These are phyloP conservation scores for Gisinianus flammeolus DNA, from an alignment of 2,888 invertebrate genomes.

Conservation along the genomic window DNA sequence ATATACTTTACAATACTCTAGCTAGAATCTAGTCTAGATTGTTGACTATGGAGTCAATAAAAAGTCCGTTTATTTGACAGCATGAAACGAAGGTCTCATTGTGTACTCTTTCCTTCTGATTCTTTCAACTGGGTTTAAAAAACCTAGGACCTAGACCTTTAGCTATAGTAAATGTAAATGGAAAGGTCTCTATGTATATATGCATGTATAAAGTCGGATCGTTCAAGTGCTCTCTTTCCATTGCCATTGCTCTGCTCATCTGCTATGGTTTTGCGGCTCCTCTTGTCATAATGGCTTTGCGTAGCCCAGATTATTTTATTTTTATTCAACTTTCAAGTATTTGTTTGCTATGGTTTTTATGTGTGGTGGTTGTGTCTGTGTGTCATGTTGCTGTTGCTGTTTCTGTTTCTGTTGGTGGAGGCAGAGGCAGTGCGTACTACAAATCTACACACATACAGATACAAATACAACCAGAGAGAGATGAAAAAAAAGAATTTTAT, in stretches of 20 bases:
- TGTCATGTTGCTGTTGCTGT: background rate
- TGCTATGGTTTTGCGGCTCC: slow-evolving; percentile 40
- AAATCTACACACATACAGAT: background rate
- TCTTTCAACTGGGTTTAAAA: no score
- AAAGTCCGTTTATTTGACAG: slow-evolving; percentile 19
- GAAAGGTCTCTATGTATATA: background rate
- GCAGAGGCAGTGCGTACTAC: background rate
- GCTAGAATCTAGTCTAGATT: no score
- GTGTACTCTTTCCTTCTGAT: background rate
- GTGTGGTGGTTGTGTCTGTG: background rate
- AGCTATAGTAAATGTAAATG: background rate
- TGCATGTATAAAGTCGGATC: no score
- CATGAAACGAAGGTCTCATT: background rate
- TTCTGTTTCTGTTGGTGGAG: background rate
- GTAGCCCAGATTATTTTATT: slow-evolving; percentile 36
- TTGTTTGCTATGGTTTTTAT: slow-evolving; percentile 31
- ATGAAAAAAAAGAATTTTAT: background rate
- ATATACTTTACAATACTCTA: no score
- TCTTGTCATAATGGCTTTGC: slow-evolving; percentile 24
- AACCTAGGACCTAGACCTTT: no score
- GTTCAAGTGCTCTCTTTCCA: background rate
- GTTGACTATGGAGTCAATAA: slow-evolving; percentile 27
- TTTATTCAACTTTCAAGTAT: slow-evolving; percentile 35
- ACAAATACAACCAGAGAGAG: background rate
- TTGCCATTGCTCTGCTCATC: slow-evolving; percentile 29